Evolutionary conservation across 2,888 invertebrate genomes (phyloP).

Genomic region (Mycalesis mineus): DNA sequence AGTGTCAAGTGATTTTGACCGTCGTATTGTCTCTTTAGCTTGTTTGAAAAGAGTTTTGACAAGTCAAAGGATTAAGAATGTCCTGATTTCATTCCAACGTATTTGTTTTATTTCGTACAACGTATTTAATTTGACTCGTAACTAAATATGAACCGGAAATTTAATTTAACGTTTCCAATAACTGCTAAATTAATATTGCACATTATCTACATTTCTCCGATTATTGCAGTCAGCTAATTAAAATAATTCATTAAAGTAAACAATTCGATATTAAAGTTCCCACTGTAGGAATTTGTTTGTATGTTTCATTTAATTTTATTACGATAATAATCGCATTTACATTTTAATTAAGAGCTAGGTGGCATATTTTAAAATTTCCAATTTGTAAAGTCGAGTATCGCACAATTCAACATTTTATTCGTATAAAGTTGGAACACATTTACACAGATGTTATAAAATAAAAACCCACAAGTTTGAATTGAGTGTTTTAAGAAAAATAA

Average conservation of each 20-base stretch:
- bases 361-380: neutral
- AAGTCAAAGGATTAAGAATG: too few relatives aligned
- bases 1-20: too few relatives aligned
- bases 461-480: too few relatives aligned
- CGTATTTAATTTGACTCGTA: constrained; percentile 4
- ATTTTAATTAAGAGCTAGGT: constrained; percentile 12
- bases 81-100: neutral
- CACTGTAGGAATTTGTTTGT: constrained; percentile 12
- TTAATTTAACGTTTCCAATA: constrained; percentile 25
- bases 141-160: constrained; percentile 20
- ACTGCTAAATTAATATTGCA: constrained; percentile 21
- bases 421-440: too few relatives aligned
- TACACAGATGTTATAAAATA: too few relatives aligned
- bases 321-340: constrained; percentile 2
- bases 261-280: constrained; percentile 11
- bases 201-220: constrained; percentile 22
- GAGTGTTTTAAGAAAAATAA: too few relatives aligned
- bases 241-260: constrained; percentile 16
- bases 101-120: constrained; percentile 3
- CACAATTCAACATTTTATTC: neutral
- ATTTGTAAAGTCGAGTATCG: neutral
- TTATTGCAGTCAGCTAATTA: constrained; percentile 22
- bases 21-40: too few relatives aligned
- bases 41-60: too few relatives aligned
- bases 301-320: constrained; percentile 7